Conservation (phyloP, 2,113 vertebrate genomes). For the Halichoerus grypus region DNA sequence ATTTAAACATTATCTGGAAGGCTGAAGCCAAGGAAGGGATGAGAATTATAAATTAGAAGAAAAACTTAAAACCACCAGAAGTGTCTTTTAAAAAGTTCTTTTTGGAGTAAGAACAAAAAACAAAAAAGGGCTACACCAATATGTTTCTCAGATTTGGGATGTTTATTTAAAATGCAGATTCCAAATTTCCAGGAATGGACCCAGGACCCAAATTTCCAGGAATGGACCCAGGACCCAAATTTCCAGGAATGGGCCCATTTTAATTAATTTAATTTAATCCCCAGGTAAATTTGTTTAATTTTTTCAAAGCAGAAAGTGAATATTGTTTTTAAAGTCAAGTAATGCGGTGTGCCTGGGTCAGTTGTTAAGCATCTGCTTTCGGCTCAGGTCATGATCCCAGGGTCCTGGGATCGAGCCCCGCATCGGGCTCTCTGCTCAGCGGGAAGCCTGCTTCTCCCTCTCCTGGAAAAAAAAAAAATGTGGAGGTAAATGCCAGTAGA, state of each 20-base stretch:
- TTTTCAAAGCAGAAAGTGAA: background rate
- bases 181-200: background rate
- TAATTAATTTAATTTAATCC: background rate
- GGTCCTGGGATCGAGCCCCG: no score
- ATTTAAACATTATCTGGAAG: background rate
- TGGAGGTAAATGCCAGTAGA: background rate
- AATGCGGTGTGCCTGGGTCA: background rate
- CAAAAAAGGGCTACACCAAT: background rate
- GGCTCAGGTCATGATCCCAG: no score
- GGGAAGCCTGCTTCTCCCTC: no score
- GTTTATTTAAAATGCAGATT: conserved; percentile 51
- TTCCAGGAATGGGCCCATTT: background rate
- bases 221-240: background rate
- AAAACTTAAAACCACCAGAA: conserved; percentile 7
- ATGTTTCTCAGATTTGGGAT: background rate
- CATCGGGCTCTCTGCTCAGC: no score
- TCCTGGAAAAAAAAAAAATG: no score
- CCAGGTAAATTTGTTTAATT: background rate
- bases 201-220: background rate
- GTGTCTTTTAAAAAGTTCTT: background rate
- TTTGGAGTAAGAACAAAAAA: background rate
- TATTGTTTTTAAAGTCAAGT: background rate
- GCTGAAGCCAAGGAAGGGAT: background rate
- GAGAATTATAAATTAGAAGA: background rate
- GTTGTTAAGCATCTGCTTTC: no score